Evolutionary conservation across 2,888 invertebrate species (phyloP), one percentile per base, ranked within the genome.

Genomic region (Omphaloscelis lunosa): DNA sequence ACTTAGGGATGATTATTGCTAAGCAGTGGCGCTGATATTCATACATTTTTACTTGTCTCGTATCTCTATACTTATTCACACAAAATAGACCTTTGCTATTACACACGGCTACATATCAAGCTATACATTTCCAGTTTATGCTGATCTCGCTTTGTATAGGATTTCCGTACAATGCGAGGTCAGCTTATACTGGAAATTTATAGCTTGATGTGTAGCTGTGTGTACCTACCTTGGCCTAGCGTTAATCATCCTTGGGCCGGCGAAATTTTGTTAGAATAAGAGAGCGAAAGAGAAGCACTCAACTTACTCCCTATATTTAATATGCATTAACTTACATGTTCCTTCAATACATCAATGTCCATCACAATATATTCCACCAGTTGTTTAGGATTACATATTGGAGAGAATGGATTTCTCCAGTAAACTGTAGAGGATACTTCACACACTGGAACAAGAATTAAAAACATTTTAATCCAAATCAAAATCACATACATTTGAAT

Each of bases 361-460:
- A 99, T 99, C 1, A 99, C 99, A 89, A 99, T 97, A 92, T 98
- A 99, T 93, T 99, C 99, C 0, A 98, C 97, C 81, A 99, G 95
- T 91, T 99, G 99, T 92, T 99, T 99, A 0, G 99, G 98, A 92
- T 98, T 98, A 91, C 99, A 99, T 81, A 99, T 98, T 45, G 98
- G 97, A 73, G 97, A 97, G 93, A 99, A 99, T 7, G 99, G 98
- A 80, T 98, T 96, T 84, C 99, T 97, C 98, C 99, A 99, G 94
- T 98, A 99, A 1, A 97, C 96, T 4, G 97, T 97, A 15, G 98
- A 97, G 80, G 97, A 98, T 11, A 99, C 92, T 94, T 99, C 99
- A 86, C 99, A 98, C 90, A 99, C 99, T 98, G 92, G 78, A 93
- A 93, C n/a, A 65, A 68, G 12, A 65, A 65, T 65, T 68, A 5